Conservation (phyloP, 2,113 vertebrate species). For the Crotophaga sulcirostris region DNA sequence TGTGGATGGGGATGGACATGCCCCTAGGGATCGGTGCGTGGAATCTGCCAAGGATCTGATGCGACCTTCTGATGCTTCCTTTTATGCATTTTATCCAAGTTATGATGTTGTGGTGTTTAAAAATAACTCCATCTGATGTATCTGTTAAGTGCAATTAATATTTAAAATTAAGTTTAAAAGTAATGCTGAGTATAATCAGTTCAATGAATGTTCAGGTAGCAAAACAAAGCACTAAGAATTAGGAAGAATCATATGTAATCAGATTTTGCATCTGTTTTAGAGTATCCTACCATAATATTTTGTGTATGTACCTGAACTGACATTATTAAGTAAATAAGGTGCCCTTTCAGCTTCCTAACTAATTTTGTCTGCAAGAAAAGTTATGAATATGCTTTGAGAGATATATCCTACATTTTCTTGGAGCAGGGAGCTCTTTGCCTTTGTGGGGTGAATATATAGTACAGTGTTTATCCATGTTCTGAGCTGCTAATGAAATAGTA, state of each 20-base stretch:
- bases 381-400: background rate
- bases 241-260: background rate
- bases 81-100: background rate
- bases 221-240: background rate
- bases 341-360: background rate
- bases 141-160: background rate
- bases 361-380: background rate
- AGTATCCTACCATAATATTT: background rate
- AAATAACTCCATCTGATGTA: background rate
- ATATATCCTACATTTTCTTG: background rate
- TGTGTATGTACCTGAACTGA: background rate
- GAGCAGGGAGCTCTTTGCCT: background rate
- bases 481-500: background rate
- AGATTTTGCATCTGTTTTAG: background rate
- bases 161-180: background rate
- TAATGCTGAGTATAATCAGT: background rate
- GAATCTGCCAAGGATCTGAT: background rate
- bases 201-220: background rate
- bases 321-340: background rate
- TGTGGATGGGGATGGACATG: background rate
- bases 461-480: background rate
- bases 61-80: background rate
- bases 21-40: background rate
- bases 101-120: background rate
- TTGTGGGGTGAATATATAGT: background rate